Percentiles rank a stretch among this genome's conserved stretches.
phyloP scores from a whole-genome alignment of 2,113 vertebrate genomes.

The Caranx melampygus region DNA sequence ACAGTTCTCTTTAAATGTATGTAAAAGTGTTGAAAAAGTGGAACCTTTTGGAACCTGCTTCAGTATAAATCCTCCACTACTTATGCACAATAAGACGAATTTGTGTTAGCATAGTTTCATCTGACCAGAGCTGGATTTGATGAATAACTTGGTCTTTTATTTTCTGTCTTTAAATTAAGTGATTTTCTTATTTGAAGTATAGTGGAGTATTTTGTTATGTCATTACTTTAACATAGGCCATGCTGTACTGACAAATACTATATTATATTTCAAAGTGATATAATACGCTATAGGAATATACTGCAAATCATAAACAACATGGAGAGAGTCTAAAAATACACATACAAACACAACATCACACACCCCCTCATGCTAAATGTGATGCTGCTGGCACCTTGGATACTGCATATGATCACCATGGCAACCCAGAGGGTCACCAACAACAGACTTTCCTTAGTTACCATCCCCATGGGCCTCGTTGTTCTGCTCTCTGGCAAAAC shows the following conservation, averaged over 20 bases:
- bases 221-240: background rate
- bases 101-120: too few species aligned
- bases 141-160: too few species aligned
- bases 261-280: background rate
- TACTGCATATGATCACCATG: constrained; percentile 61
- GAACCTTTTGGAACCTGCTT: background rate
- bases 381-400: constrained; percentile 65
- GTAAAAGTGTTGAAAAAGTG: constrained; percentile 47
- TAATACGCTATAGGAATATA: constrained; percentile 1
- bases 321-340: constrained; percentile 52
- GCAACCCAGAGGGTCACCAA: constrained; percentile 60
- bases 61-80: background rate
- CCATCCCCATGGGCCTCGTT: constrained; percentile 42
- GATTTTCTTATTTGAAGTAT: background rate
- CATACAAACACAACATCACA: constrained; percentile 37
- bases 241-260: background rate
- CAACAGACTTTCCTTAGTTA: constrained; percentile 70
- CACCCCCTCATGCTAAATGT: constrained; percentile 19
- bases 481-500: constrained; percentile 12
- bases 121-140: too few species aligned
- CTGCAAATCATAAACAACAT: constrained; percentile 16
- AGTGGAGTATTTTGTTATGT: background rate
- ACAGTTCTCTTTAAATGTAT: constrained; percentile 66
- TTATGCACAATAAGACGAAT: background rate
- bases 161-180: too few species aligned